A percentile compares a stretch with the other conserved stretches of the same genome.
phyloP scores from a whole-genome alignment of 2,113 vertebrate species.

The Epinephelus moara region DNA sequence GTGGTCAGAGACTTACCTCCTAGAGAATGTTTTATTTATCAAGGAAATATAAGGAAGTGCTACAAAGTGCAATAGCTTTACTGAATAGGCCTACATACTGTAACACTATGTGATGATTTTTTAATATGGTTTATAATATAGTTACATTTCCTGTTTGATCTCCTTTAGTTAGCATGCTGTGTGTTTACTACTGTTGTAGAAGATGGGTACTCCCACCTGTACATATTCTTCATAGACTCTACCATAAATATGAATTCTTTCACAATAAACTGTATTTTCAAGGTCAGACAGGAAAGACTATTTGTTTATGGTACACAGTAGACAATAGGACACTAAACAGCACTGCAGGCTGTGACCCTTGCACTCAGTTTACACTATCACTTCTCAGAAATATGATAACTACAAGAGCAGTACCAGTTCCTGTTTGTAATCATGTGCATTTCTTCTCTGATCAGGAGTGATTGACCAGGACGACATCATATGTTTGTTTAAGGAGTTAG shows the following conservation, averaged over 20 bases:
- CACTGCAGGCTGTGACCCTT: constrained; percentile 23
- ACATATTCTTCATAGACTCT: neutral
- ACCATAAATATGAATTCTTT: neutral
- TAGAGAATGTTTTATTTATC: neutral
- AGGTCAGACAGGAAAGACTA: constrained; percentile 18
- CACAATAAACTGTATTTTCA: constrained; percentile 18
- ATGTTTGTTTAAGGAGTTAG: constrained; percentile 85
- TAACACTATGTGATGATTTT: neutral
- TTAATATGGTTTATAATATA: neutral
- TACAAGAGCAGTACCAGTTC: constrained; percentile 3
- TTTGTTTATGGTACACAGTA: constrained; percentile 48
- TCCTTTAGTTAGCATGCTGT: neutral
- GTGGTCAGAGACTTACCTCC: constrained; percentile 9
- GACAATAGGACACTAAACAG: neutral
- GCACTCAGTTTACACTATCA: constrained; percentile 17
- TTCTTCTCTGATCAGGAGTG: constrained; percentile 79
- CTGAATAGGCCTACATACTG: neutral
- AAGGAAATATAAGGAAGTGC: neutral
- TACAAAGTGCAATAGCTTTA: neutral
- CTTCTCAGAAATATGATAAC: neutral
- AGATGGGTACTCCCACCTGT: neutral
- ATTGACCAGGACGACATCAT: constrained; percentile 86
- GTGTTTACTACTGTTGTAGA: neutral
- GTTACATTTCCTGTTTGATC: neutral
- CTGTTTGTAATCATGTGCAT: constrained; percentile 72